A percentile compares a stretch with the other conserved stretches of the same genome.
Evolutionary conservation across 2,888 invertebrate species (phyloP).

Genomic region (Zeuzera pyrina): DNA sequence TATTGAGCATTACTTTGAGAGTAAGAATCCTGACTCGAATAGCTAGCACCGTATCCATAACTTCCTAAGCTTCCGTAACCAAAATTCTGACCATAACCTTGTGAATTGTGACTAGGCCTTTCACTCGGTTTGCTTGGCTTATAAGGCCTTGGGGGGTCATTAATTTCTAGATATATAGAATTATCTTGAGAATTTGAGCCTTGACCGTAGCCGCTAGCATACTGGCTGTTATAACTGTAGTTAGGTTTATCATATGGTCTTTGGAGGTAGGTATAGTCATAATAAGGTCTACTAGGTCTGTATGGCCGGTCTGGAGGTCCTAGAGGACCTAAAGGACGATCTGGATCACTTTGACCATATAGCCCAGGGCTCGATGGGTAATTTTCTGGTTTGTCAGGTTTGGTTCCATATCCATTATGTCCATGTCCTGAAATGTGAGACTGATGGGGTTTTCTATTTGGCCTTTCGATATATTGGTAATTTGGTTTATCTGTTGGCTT

Average conservation of each 20-base stretch:
- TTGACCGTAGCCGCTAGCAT: slow-evolving; percentile 42
- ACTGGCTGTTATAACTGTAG: slow-evolving; percentile 41
- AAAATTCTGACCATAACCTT: slow-evolving; percentile 23
- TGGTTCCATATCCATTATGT: slow-evolving; percentile 19
- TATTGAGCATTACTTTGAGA: slow-evolving; percentile 23
- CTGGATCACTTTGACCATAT: slow-evolving; percentile 21
- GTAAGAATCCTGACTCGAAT: slow-evolving; percentile 32
- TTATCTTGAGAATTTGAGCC: slow-evolving; percentile 35
- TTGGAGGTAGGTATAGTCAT: slow-evolving; percentile 17
- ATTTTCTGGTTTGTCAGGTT: slow-evolving; percentile 2
- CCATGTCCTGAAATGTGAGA: slow-evolving; percentile 20
- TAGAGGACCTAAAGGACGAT: slow-evolving; percentile 13
- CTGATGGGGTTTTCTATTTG: slow-evolving; percentile 39
- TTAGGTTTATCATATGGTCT: slow-evolving; percentile 29
- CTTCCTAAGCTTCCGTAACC: slow-evolving; percentile 26
- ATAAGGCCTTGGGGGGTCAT: slow-evolving; percentile 51
- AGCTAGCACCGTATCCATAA: slow-evolving; percentile 29
- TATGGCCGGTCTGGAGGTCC: slow-evolving; percentile 27
- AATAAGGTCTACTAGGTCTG: slow-evolving; percentile 25
- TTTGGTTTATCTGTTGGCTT: slow-evolving; percentile 39
- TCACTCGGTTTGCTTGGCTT: slow-evolving; percentile 22
- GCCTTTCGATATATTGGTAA: slow-evolving; percentile 47
- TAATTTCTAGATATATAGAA: slow-evolving; percentile 48
- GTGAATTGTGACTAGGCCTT: slow-evolving; percentile 28
- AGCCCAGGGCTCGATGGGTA: slow-evolving; percentile 20